Conservation (phyloP, 1,140 invertebrate species). For the Lineus longissimus region DNA sequence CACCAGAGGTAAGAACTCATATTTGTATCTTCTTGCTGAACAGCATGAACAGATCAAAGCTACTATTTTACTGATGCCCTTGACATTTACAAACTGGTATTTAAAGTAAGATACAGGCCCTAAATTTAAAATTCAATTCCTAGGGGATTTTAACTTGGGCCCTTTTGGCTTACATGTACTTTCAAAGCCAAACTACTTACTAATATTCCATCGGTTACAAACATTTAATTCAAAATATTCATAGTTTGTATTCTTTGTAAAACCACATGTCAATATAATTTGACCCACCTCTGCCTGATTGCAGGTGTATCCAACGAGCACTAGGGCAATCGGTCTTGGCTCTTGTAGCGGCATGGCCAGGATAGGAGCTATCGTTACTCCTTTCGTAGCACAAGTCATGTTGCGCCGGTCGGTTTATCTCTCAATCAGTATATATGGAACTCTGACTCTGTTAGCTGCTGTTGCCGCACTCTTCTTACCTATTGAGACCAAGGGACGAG, state of each 20-base stretch:
- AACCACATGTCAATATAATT: no score
- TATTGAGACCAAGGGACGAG: conserved; percentile 53
- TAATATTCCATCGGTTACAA: no score
- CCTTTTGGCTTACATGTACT: no score
- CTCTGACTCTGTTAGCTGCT: conserved; percentile 43
- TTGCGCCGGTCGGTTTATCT: conserved; percentile 45
- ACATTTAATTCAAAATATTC: no score
- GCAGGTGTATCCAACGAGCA: conserved; percentile 80
- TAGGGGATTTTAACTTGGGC: no score
- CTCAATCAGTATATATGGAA: conserved; percentile 48
- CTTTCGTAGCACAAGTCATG: conserved; percentile 84
- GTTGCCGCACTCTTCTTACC: conserved; percentile 46
- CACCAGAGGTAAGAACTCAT: conserved; percentile 73
- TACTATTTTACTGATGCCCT: no score
- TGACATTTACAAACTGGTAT: no score
- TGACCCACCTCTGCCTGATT: neutral
- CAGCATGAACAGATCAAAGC: no score
- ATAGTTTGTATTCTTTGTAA: no score
- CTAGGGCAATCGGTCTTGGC: conserved; percentile 81
- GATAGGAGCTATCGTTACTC: conserved; percentile 87
- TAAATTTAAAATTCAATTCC: neutral
- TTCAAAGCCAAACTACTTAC: no score
- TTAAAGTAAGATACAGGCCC: neutral
- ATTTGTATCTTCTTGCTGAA: neutral
- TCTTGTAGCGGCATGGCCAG: conserved; percentile 86